Evolutionary conservation across 2,888 invertebrate genomes (phyloP).

Genomic region (Acrobasis suavella): DNA sequence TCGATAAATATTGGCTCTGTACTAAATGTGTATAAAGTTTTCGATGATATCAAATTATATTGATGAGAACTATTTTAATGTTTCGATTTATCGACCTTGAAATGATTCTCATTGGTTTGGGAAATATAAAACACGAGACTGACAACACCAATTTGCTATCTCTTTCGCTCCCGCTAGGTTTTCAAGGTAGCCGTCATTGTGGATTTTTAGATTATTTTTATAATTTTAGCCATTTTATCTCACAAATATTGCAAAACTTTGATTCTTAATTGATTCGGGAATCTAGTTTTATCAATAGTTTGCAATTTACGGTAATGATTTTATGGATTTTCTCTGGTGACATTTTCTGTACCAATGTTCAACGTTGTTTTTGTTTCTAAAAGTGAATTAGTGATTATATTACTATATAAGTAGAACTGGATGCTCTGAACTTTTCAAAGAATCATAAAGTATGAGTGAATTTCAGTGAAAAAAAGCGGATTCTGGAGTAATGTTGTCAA

Average conservation of each 20-base stretch:
- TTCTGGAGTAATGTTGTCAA: constrained; percentile 23
- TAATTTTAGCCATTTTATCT: constrained; percentile 43
- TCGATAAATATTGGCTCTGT: too few species aligned
- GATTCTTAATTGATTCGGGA: constrained; percentile 33
- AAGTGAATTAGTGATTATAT: constrained; percentile 43
- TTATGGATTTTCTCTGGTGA: constrained; percentile 67
- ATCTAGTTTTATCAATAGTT: constrained; percentile 35
- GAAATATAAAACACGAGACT: constrained; percentile 32
- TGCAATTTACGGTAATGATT: constrained; percentile 70
- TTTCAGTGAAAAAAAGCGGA: background rate
- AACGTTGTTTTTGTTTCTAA: constrained; percentile 74
- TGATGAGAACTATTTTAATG: too few species aligned
- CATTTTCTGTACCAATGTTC: constrained; percentile 55
- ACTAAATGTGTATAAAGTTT: too few species aligned
- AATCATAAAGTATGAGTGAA: background rate
- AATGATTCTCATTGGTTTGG: background rate
- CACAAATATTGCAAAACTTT: constrained; percentile 49
- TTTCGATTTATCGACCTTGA: too few species aligned
- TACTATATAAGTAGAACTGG: background rate
- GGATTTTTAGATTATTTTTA: constrained; percentile 55
- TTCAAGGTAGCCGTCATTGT: constrained; percentile 73
- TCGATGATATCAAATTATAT: too few species aligned
- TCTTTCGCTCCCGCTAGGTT: constrained; percentile 79
- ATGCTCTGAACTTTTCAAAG: background rate
- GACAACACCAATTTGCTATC: constrained; percentile 57